Percentiles rank a stretch among this genome's conserved stretches.
These are phyloP conservation scores for Yponomeuta plumbellus DNA, from an alignment of 2,888 invertebrate species.

Conservation along the genomic window DNA sequence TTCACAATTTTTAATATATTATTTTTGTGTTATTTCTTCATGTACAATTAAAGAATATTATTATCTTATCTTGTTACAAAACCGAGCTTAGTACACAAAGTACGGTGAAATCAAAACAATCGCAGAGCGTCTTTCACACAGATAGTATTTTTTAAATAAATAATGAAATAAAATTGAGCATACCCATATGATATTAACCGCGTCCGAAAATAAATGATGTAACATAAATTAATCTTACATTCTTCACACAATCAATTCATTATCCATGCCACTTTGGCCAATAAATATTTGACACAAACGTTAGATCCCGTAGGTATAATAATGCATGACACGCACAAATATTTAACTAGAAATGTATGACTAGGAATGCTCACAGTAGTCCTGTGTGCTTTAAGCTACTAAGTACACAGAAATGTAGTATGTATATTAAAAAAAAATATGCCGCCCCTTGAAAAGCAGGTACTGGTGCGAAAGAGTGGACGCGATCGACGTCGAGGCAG, in stretches of 20 bases:
- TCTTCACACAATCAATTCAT: no score
- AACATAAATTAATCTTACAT: background rate
- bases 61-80: no score
- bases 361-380: slow-evolving; percentile 62
- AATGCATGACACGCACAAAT: slow-evolving; percentile 11
- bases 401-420: slow-evolving; percentile 48
- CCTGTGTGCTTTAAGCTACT: slow-evolving; percentile 44
- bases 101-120: no score
- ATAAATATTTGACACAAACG: slow-evolving; percentile 36
- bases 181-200: background rate
- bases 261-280: background rate
- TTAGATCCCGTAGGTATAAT: slow-evolving; percentile 24
- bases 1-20: no score
- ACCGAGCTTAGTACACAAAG: no score
- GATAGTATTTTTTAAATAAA: background rate
- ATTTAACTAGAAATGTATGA: slow-evolving; percentile 37
- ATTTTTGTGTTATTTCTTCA: no score
- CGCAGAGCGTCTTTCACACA: background rate
- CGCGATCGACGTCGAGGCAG: background rate
- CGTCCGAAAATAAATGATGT: background rate
- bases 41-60: no score
- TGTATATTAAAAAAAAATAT: slow-evolving; percentile 36
- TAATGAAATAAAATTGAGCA: background rate
- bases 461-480: background rate
- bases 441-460: slow-evolving; percentile 42